A percentile compares a stretch with the other conserved stretches of the same genome.
Evolutionary conservation across 2,113 vertebrate species (phyloP).

Genomic region (Eulacestoma nigropectus): DNA sequence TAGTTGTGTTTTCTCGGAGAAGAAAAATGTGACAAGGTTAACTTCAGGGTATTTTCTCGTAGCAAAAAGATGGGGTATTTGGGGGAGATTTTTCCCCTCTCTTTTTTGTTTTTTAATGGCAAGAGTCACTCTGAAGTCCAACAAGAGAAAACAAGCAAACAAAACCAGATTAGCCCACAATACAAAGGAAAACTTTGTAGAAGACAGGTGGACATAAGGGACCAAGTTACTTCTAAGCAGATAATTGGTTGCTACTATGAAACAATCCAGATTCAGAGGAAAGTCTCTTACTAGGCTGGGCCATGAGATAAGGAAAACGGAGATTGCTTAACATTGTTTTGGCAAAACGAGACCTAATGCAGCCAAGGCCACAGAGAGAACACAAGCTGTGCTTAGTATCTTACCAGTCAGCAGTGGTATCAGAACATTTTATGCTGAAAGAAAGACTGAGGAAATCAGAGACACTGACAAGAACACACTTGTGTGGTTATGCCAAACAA

Average conservation of each 20-base stretch:
- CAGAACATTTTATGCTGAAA: not conserved
- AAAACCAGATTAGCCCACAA: not conserved
- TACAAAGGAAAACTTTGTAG: not conserved
- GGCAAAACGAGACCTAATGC: not conserved
- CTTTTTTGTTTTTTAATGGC: not conserved
- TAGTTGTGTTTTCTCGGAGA: not conserved
- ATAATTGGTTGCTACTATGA: not conserved
- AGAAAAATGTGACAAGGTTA: not conserved
- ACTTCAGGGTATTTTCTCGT: not conserved
- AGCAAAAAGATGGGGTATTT: not conserved
- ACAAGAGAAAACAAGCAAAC: not conserved
- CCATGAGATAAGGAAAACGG: fast-evolving
- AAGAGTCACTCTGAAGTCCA: not conserved
- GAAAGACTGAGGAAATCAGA: not conserved
- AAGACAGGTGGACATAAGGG: fast-evolving
- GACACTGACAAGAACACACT: not conserved
- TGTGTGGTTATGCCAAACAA: not conserved
- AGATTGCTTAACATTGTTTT: not conserved
- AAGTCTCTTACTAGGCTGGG: not conserved
- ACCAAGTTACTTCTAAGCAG: not conserved
- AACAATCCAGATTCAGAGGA: not conserved
- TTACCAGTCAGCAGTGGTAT: not conserved
- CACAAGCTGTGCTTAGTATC: not conserved
- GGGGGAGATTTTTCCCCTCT: not conserved
- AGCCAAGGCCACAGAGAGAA: not conserved